A percentile compares a stretch with the other conserved stretches of the same genome.
phyloP scores from a whole-genome alignment of 2,888 invertebrate genomes.

The Phalera bucephala region DNA sequence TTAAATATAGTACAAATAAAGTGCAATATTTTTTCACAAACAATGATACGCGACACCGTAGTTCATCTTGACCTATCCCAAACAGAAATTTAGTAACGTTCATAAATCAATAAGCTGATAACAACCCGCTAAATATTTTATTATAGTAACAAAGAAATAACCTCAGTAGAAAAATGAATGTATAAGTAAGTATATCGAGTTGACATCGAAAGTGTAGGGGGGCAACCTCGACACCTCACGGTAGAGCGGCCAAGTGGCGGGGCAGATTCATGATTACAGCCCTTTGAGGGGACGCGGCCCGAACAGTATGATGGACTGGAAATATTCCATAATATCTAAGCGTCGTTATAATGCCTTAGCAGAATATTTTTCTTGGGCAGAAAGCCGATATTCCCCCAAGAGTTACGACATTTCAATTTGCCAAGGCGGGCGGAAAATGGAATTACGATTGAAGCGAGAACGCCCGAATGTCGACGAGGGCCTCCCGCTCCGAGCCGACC shows the following conservation, averaged over 20 bases:
- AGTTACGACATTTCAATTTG: constrained; percentile 85
- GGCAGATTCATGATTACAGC: constrained; percentile 66
- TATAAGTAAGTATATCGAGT: too few species aligned
- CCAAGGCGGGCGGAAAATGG: constrained; percentile 84
- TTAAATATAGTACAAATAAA: too few species aligned
- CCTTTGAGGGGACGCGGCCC: constrained; percentile 66
- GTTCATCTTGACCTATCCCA: constrained; percentile 45
- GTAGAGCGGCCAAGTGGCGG: constrained; percentile 58
- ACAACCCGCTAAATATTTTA: constrained; percentile 11
- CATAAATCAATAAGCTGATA: constrained; percentile 4
- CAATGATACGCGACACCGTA: too few species aligned
- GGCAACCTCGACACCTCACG: constrained; percentile 36
- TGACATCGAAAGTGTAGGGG: constrained; percentile 51
- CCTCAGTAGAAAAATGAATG: constrained; percentile 30
- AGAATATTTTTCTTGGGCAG: constrained; percentile 81
- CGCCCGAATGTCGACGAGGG: constrained; percentile 59
- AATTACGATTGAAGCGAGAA: constrained; percentile 82
- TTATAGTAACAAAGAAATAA: constrained; percentile 35
- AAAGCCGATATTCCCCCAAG: constrained; percentile 84
- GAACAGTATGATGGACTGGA: constrained; percentile 73
- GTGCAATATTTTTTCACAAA: too few species aligned
- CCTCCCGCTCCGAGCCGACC: constrained; percentile 49
- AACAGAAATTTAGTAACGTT: constrained; percentile 10
- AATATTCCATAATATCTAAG: constrained; percentile 78
- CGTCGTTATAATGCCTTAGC: constrained; percentile 78